Evolutionary conservation across 2,797 vertebrate genomes (phyloP).

Genomic region (Pantherophis alleghaniensis): DNA sequence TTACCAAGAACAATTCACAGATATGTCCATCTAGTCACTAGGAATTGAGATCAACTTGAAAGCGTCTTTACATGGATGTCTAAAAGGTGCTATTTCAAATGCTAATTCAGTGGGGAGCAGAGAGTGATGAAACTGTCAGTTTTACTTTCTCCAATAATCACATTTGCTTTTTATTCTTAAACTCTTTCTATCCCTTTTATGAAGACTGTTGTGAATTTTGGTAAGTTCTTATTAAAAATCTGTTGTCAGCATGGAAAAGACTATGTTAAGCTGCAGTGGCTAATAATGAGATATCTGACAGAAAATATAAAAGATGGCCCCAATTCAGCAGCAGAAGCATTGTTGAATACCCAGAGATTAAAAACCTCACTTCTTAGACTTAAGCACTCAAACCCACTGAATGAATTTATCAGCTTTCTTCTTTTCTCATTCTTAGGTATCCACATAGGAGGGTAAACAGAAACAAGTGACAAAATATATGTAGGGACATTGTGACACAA

Average conservation of each 20-base stretch:
- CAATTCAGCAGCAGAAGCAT: background rate
- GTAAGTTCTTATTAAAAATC: background rate
- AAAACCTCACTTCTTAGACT: background rate
- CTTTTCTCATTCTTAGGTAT: background rate
- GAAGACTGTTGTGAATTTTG: background rate
- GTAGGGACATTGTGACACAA: background rate
- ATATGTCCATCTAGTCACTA: background rate
- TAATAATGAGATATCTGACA: background rate
- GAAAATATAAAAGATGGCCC: background rate
- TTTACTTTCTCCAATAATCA: background rate
- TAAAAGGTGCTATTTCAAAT: background rate
- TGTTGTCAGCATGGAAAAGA: background rate
- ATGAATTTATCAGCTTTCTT: background rate
- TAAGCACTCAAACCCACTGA: background rate
- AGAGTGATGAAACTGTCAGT: background rate
- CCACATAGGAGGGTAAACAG: background rate
- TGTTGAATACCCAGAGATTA: background rate
- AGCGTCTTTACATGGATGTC: background rate
- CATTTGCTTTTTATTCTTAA: background rate
- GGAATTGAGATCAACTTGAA: background rate
- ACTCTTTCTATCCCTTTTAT: background rate
- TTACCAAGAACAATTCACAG: background rate
- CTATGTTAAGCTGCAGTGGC: background rate
- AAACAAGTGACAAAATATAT: background rate
- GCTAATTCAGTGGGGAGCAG: background rate